Percentiles rank a stretch among this genome's conserved stretches.
Evolutionary conservation across 2,113 vertebrate species (phyloP).

Genomic region (Lagenorhynchus albirostris): DNA sequence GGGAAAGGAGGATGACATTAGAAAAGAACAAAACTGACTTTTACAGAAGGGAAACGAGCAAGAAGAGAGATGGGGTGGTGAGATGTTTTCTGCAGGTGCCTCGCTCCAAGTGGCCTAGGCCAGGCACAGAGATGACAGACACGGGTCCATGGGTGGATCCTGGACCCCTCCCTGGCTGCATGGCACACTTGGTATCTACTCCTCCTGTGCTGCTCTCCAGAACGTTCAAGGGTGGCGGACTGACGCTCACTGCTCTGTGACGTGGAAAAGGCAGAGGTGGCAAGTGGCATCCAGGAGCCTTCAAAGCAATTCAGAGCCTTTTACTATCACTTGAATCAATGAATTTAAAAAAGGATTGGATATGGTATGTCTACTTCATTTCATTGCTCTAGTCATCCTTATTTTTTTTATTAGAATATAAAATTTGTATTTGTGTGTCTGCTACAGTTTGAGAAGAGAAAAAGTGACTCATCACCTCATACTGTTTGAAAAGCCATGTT

Average conservation of each 20-base stretch:
- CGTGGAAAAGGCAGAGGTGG: not conserved
- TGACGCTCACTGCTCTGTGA: accelerated
- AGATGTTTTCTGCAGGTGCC: not conserved
- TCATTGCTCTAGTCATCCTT: not conserved
- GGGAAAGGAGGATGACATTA: not conserved
- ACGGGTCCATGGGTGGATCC: too few relatives aligned
- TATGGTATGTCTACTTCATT: not conserved
- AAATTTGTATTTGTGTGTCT: not conserved
- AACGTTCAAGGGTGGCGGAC: too few relatives aligned
- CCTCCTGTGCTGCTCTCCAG: not conserved
- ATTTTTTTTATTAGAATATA: not conserved
- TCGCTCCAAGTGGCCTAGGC: not conserved
- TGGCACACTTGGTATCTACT: not conserved
- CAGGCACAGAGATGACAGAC: not conserved
- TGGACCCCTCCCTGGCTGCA: not conserved
- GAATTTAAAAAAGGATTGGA: not conserved
- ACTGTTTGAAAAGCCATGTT: not conserved
- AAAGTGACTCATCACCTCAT: not conserved
- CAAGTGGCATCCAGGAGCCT: not conserved
- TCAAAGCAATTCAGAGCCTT: not conserved
- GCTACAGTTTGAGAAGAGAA: not conserved
- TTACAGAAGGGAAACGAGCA: not conserved
- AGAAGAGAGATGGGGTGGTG: too few relatives aligned
- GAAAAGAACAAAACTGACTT: not conserved
- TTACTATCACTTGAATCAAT: not conserved